Percentiles rank a stretch among this genome's conserved stretches.
Evolutionary conservation across 2,113 vertebrate species (phyloP).

Genomic region (Heteronetta atricapilla): DNA sequence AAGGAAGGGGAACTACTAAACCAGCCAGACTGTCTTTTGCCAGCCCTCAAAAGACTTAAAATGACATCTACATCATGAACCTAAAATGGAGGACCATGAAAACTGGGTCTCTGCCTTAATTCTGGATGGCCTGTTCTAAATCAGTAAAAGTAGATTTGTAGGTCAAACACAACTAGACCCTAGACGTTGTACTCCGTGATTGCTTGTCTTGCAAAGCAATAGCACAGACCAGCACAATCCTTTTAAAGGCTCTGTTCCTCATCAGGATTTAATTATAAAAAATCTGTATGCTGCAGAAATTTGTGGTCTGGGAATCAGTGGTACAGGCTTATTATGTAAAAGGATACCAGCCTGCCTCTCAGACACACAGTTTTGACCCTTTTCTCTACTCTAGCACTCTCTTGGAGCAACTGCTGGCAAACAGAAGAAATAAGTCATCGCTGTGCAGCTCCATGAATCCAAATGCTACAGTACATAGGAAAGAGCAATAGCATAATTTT

Average conservation of each 20-base stretch:
- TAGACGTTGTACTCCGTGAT: neutral
- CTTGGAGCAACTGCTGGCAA: neutral
- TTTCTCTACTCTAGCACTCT: neutral
- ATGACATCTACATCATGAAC: neutral
- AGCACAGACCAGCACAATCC: neutral
- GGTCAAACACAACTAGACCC: neutral
- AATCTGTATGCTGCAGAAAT: conserved; percentile 19
- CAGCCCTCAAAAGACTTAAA: neutral
- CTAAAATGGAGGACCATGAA: neutral
- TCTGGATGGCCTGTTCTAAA: neutral
- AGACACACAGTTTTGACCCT: neutral
- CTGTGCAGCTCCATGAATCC: neutral
- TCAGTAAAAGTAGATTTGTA: neutral
- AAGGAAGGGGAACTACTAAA: neutral
- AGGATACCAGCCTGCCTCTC: neutral
- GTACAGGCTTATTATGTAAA: neutral
- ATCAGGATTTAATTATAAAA: conserved; percentile 44
- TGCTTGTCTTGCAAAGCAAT: neutral
- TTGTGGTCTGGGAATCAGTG: conserved; percentile 14
- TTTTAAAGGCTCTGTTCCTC: conserved; percentile 31
- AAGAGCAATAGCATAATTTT: neutral
- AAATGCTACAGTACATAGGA: neutral
- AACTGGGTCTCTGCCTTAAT: neutral
- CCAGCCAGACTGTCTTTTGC: neutral
- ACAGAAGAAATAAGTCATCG: neutral